Evolutionary conservation across 2,113 vertebrate species (phyloP), one percentile per base, ranked within the genome.

Genomic region (Globicephala melas): DNA sequence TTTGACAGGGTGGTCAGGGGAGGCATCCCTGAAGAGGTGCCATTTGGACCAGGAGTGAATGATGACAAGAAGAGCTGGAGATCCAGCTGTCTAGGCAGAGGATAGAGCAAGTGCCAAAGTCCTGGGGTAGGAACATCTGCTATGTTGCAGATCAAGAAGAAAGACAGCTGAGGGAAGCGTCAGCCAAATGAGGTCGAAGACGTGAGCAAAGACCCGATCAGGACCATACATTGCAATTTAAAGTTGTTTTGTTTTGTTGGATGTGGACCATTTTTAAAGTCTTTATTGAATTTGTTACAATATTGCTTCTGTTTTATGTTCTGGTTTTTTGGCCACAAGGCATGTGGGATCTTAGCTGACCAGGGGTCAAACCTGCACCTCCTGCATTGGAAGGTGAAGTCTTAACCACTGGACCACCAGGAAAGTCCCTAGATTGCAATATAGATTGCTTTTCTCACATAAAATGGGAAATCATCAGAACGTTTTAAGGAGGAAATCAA

Each of bases 111-210:
- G 6, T 10, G 36, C 53, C 18, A 47, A 68, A 14, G n/a, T 7
- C 60, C 23, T 28, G 33, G 77, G 15, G 17, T 8, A 36, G 53
- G 33, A 63, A 9, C 68, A 28, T 8, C 4, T 21, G 28, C 23
- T 13, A 15, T 2, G 1, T 3, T 33, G 20, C n/a, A 63, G 17
- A 26, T 26, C 18, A 36, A 38, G 44, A 82, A 58, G 20, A 81
- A 83, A 83, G 8, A 6, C 68, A 80, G 0, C 0, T 0, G 8
- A 60, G 8, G 44, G 50, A 80, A 28, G n/a, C 14, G 1, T 31
- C 12, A 38, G 44, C 60, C 36, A 60, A 14, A 63, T n/a, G 10
- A 81, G 50, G 47, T 4, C 83, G 55, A 26, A n/a, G 41, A 21
- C 4, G 3, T n/a, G 13, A 25, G 5, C 41, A 26, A 84, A 83